Conservation (phyloP, 53 echinoderm and acorn worm species). For the Antedon mediterranea region DNA sequence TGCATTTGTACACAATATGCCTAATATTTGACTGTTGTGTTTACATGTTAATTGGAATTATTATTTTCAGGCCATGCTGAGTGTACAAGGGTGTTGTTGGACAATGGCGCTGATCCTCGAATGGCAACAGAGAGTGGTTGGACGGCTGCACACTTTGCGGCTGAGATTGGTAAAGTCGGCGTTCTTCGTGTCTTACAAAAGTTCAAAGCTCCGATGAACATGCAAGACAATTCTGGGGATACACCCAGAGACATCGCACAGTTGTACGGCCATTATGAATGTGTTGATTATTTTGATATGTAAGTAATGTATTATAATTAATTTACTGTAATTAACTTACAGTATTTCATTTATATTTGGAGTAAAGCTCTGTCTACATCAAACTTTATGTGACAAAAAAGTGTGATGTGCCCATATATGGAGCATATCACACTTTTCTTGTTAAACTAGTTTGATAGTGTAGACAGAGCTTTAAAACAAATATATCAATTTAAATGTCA, state of each 20-base stretch:
- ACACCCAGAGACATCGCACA: conserved; percentile 53
- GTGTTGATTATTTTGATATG: conserved; percentile 56
- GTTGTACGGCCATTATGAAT: conserved; percentile 68
- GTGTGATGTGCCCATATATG: too few relatives aligned
- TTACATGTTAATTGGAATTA: too few relatives aligned
- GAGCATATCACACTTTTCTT: too few relatives aligned
- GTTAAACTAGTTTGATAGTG: too few relatives aligned
- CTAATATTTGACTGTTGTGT: too few relatives aligned
- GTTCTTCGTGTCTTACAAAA: conserved; percentile 66
- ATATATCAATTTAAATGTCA: too few relatives aligned
- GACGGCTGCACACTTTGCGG: conserved; percentile 88
- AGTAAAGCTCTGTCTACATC: too few relatives aligned
- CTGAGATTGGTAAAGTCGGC: conserved; percentile 62
- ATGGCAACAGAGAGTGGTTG: conserved; percentile 74
- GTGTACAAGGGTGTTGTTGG: conserved; percentile 63
- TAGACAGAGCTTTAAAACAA: too few relatives aligned
- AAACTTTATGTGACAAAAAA: too few relatives aligned
- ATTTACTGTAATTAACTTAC: too few relatives aligned
- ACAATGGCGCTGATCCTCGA: conserved; percentile 64
- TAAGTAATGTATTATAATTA: conserved; percentile 30
- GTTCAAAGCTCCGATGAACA: conserved; percentile 49
- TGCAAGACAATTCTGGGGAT: conserved; percentile 52
- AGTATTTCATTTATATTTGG: too few relatives aligned
- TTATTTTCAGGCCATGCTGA: conserved; percentile 61
- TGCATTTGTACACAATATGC: too few relatives aligned